A percentile compares a stretch with the other conserved stretches of the same genome.
Conservation (phyloP, 2,888 invertebrate species). For the Dynastes maya region DNA sequence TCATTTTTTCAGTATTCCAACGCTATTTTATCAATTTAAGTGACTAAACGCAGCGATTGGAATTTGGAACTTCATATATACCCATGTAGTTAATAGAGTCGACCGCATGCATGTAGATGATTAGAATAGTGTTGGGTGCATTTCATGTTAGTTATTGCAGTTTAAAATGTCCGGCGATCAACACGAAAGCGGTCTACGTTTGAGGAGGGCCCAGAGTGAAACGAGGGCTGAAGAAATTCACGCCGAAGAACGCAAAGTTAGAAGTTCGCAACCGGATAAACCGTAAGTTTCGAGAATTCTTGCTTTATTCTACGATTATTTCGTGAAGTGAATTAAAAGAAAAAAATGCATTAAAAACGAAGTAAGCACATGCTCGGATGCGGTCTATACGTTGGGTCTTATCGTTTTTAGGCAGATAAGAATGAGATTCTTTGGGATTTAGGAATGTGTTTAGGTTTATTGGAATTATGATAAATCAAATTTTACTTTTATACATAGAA, state of each 20-base stretch:
- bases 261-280: constrained; percentile 87
- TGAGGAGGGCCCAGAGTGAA: constrained; percentile 87
- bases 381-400: too few relatives aligned
- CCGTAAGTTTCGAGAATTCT: constrained; percentile 79
- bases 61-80: constrained; percentile 1
- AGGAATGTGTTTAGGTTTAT: too few relatives aligned
- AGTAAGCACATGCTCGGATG: neutral
- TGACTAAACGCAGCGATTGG: constrained; percentile 11
- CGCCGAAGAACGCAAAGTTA: constrained; percentile 84
- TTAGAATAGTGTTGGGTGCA: too few relatives aligned
- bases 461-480: too few relatives aligned
- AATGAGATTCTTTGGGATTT: too few relatives aligned
- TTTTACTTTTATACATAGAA: too few relatives aligned
- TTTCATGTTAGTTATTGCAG: too few relatives aligned
- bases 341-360: too few relatives aligned
- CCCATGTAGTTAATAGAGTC: neutral
- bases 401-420: too few relatives aligned
- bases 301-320: neutral
- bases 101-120: neutral
- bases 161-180: constrained; percentile 65
- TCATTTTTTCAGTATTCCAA: neutral
- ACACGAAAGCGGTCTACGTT: constrained; percentile 71
- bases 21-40: neutral
- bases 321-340: neutral
- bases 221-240: constrained; percentile 91